phyloP scores from a whole-genome alignment of 37 sponge, comb jelly and placozoan species.

The Chondrilla cf. caribensis region DNA sequence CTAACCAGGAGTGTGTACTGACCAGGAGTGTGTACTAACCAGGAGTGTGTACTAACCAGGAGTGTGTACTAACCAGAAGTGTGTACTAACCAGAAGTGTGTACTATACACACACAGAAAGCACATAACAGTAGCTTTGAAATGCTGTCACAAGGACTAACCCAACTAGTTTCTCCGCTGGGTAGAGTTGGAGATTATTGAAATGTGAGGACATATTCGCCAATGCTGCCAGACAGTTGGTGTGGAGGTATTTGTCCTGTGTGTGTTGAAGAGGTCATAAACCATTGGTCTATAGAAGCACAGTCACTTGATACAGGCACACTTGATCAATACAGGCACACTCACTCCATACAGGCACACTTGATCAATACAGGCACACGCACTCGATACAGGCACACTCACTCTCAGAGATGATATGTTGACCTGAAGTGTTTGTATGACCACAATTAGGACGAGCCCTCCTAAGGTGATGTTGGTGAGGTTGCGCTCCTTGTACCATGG shows the following conservation, averaged over 20 bases:
- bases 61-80: too few relatives aligned
- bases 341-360: not conserved
- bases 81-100: too few relatives aligned
- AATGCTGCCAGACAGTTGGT: conserved; percentile 97
- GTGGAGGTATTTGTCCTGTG: conserved; percentile 92
- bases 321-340: not conserved
- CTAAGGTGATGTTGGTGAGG: conserved; percentile 69
- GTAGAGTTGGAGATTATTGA: conserved; percentile 75
- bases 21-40: too few relatives aligned
- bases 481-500: conserved; percentile 85
- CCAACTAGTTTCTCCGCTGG: conserved; percentile 81
- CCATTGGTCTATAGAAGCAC: too few relatives aligned
- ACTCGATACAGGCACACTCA: conserved; percentile 24
- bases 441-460: conserved; percentile 84
- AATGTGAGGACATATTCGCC: conserved; percentile 93
- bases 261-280: not conserved
- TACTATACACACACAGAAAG: too few relatives aligned
- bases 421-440: conserved; percentile 80
- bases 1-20: too few relatives aligned
- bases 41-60: too few relatives aligned
- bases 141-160: too few relatives aligned
- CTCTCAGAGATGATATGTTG: conserved; percentile 91
- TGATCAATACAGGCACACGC: too few relatives aligned
- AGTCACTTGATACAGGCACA: not conserved
- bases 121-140: too few relatives aligned